Conservation (phyloP, 2,888 invertebrate species). For the Drosophila algonquin region DNA sequence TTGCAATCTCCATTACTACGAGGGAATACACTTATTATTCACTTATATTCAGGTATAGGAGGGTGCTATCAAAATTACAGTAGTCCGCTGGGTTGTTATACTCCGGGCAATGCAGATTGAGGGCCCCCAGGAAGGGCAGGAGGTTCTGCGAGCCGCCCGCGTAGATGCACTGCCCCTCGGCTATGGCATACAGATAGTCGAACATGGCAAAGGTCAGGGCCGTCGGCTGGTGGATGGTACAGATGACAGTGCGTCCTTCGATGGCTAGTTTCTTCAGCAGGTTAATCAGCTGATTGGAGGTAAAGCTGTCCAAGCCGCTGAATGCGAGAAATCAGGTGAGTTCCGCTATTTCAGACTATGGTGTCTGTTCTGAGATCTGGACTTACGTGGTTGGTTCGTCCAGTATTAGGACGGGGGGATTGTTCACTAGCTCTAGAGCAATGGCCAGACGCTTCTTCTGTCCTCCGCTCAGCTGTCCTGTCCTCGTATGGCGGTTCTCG, state of each 20-base stretch:
- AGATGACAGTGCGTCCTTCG: constrained; percentile 93
- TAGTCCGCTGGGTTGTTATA: constrained; percentile 97
- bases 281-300: constrained; percentile 92
- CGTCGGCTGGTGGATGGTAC: constrained; percentile 96
- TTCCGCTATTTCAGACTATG: background rate
- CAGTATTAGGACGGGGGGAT: constrained; percentile 96
- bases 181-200: constrained; percentile 93
- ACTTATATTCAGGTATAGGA: background rate
- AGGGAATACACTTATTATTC: background rate
- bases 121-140: constrained; percentile 89
- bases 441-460: constrained; percentile 95
- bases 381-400: constrained; percentile 96
- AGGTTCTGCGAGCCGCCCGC: constrained; percentile 91
- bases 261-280: constrained; percentile 91
- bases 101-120: constrained; percentile 91
- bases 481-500: constrained; percentile 87
- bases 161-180: constrained; percentile 91
- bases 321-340: constrained; percentile 55
- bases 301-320: constrained; percentile 92
- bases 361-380: no score
- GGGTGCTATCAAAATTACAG: constrained; percentile 86
- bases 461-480: constrained; percentile 92
- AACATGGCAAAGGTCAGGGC: constrained; percentile 94
- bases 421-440: constrained; percentile 94
- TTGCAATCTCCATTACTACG: constrained; percentile 91